Conservation (phyloP, 2,113 vertebrate genomes). For the Nematolebias whitei region DNA sequence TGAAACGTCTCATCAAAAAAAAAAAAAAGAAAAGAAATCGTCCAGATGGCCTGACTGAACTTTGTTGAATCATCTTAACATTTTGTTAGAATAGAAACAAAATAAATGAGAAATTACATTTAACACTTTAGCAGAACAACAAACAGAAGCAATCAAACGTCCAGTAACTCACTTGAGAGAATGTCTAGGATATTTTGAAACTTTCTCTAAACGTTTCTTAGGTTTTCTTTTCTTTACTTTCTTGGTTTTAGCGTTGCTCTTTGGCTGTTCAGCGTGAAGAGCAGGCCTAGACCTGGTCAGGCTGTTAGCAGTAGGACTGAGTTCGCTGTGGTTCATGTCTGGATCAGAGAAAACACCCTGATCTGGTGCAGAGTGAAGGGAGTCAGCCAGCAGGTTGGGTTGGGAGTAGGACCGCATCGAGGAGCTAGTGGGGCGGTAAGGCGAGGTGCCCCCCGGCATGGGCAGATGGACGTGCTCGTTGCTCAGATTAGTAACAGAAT, state of each 20-base stretch:
- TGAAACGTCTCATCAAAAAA: too few relatives aligned
- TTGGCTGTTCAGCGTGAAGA: conserved; percentile 50
- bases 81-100: not conserved
- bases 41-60: too few relatives aligned
- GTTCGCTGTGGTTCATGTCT: conserved; percentile 58
- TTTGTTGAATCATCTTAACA: too few relatives aligned
- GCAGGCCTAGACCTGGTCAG: conserved; percentile 78
- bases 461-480: conserved; percentile 71
- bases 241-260: conserved; percentile 51
- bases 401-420: conserved; percentile 76
- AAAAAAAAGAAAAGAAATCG: too few relatives aligned
- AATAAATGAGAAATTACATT: conserved; percentile 17
- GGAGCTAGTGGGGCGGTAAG: conserved; percentile 60
- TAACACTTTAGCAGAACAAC: too few relatives aligned
- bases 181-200: conserved; percentile 23
- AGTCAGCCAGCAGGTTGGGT: conserved; percentile 69
- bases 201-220: conserved; percentile 55
- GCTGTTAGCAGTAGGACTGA: conserved; percentile 63
- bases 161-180: conserved; percentile 18
- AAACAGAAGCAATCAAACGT: not conserved
- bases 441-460: conserved; percentile 41
- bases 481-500: conserved; percentile 74
- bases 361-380: conserved; percentile 19
- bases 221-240: conserved; percentile 75
- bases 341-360: conserved; percentile 64